Base-by-base conservation (phyloP, 2,113 vertebrate genomes). In the Cyanistes caeruleus region DNA sequence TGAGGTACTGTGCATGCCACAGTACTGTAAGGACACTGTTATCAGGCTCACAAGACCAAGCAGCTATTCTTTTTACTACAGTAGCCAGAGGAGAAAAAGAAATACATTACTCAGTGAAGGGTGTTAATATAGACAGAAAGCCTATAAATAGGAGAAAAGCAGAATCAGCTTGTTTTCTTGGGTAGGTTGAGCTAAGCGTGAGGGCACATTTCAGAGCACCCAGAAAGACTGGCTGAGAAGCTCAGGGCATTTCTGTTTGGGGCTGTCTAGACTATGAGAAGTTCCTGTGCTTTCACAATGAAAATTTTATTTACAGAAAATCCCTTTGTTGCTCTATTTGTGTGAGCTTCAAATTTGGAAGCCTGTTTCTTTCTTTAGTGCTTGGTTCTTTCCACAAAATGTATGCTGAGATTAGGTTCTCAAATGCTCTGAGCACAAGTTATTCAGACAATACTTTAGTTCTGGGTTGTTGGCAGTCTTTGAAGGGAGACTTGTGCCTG, bases 401-500 rank as follows among this genome's bases (percentile, higher is more conserved):
- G 23, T 75, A 51, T 68, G 37, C 44, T 72, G 52, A 84, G 76
- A 92, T 93, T 90, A 93, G 76, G 56, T 69, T 87, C 86, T 93
- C 69, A 93, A 89, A 72, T 46, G 35, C 79, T 90, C 41, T 39
- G 44, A 70, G 68, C 60, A 81, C 63, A 41, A 94, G 85, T 79
- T 81, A 68, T 73, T 90, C 88, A 93, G 88, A 90, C 64, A 93
- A 87, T 90, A 64, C 68, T 95, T 93, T 75, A 81, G 90, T 90
- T 94, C 93, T 90, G 92, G 83, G 79, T 72, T 85, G 1, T 43
- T 93, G 88, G 60, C 64, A 87, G 74, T 62, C 85, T 94, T 96
- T 94, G 92, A 93, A 94, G 93, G 69, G 83, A 94, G 90, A 92
- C 88, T 95, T 80, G 75, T 52, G 75, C 79, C 56, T 90, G 88